Conservation (phyloP, 2,113 vertebrate species). For the Austrofundulus limnaeus region DNA sequence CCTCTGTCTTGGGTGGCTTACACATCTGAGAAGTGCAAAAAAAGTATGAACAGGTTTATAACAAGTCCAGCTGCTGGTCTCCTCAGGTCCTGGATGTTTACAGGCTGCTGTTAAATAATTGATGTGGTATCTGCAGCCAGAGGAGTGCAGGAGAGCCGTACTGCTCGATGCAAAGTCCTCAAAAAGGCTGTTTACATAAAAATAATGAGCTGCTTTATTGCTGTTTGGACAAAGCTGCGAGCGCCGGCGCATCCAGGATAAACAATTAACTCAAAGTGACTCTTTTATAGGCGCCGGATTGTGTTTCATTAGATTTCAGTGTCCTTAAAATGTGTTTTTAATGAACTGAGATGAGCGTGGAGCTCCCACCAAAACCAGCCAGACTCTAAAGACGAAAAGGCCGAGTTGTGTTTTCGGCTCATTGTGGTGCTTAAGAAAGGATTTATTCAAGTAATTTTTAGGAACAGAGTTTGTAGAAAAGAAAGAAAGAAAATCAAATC, state of each 20-base stretch:
- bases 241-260: background rate
- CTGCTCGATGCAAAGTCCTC: background rate
- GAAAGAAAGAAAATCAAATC: background rate
- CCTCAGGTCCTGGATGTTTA: no score
- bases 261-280: background rate
- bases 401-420: background rate
- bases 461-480: background rate
- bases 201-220: background rate
- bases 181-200: background rate
- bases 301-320: background rate
- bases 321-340: background rate
- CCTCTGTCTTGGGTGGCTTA: no score
- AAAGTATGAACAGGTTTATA: no score
- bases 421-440: background rate
- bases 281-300: background rate
- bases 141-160: no score
- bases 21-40: no score
- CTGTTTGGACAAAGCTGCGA: background rate
- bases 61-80: no score
- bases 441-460: background rate
- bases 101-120: no score
- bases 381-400: no score
- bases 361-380: no score
- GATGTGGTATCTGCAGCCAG: no score
- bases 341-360: background rate